A percentile compares a stretch with the other conserved stretches of the same genome.
Conservation (phyloP, 1,140 invertebrate genomes). For the Microplitis mediator region DNA sequence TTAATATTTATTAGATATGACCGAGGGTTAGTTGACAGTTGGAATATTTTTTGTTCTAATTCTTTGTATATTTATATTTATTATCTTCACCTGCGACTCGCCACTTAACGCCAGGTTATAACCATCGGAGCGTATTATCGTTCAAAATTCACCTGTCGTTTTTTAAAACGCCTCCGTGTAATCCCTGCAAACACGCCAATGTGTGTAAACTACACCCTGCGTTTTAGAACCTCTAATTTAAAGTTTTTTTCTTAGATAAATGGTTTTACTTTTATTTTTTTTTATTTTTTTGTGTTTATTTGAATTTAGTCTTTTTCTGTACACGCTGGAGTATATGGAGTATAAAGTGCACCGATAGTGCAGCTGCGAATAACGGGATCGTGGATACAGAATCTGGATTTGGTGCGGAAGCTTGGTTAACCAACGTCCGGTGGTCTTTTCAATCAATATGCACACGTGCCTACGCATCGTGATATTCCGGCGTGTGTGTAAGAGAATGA, state of each 20-base stretch:
- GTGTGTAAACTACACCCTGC: constrained; percentile 2
- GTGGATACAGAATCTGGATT: constrained; percentile 4
- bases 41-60: background rate
- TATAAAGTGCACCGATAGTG: background rate
- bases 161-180: background rate
- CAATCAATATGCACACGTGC: constrained; percentile 1
- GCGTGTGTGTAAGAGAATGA: background rate
- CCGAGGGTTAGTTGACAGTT: too few relatives aligned
- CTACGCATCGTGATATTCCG: background rate
- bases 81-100: constrained; percentile 18
- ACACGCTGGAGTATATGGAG: too few relatives aligned
- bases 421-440: constrained; percentile 6
- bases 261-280: background rate
- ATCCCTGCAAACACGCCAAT: constrained; percentile 1
- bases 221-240: too few relatives aligned
- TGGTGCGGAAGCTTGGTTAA: constrained; percentile 7
- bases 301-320: background rate
- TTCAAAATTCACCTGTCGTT: constrained; percentile 22
- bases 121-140: constrained; percentile 4
- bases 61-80: background rate
- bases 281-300: background rate
- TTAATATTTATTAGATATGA: too few relatives aligned
- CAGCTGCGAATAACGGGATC: background rate
- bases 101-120: constrained; percentile 23
- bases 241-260: too few relatives aligned